Conservation (phyloP, 2,113 vertebrate species). For the Halcyon malimbica region DNA sequence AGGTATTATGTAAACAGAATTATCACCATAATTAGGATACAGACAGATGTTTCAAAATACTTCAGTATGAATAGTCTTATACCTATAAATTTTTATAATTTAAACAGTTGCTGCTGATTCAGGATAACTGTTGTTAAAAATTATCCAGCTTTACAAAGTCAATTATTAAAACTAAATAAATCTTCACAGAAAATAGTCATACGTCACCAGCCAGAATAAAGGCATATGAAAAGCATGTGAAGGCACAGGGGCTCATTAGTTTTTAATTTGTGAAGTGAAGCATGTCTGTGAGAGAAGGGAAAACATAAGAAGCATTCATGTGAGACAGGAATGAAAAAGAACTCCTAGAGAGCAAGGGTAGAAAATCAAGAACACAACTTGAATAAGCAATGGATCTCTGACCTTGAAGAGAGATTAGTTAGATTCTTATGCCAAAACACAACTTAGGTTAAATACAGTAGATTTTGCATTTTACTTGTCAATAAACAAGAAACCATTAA, state of each 20-base stretch:
- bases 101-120: neutral
- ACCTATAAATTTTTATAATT: neutral
- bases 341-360: neutral
- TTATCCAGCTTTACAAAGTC: neutral
- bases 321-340: neutral
- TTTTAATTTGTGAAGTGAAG: slow-evolving; percentile 13
- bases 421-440: neutral
- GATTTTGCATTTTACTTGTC: neutral
- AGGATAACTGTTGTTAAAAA: neutral
- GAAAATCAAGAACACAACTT: neutral
- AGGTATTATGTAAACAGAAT: neutral
- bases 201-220: neutral
- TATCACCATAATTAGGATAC: neutral
- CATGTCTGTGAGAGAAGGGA: neutral
- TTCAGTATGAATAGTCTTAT: neutral
- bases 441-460: neutral
- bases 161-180: neutral
- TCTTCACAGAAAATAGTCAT: neutral
- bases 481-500: neutral
- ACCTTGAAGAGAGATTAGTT: neutral
- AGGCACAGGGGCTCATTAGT: neutral
- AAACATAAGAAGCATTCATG: neutral
- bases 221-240: neutral
- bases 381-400: neutral
- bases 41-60: neutral